phyloP scores from a whole-genome alignment of 2,888 invertebrate genomes.

The Tribolium freemani region DNA sequence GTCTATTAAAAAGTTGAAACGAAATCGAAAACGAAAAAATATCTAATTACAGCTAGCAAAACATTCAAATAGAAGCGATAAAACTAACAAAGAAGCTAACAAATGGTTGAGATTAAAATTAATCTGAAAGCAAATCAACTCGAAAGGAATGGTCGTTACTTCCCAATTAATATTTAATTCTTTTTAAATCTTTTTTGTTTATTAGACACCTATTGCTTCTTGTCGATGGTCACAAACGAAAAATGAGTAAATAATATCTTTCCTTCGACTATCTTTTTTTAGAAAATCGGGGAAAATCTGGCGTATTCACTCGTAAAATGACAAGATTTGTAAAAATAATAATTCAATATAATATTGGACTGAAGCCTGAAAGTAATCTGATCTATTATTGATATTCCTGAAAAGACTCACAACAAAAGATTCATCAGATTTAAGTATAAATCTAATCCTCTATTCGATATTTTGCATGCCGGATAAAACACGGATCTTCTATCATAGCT shows the following conservation, averaged over 20 bases:
- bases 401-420: constrained; percentile 19
- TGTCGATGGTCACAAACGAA: background rate
- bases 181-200: background rate
- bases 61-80: background rate
- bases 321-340: constrained; percentile 31
- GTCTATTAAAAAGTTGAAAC: background rate
- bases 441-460: constrained; percentile 29
- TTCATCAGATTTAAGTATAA: constrained; percentile 14
- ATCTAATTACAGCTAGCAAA: background rate
- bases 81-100: background rate
- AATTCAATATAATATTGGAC: constrained; percentile 8
- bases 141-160: background rate
- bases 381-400: constrained; percentile 15
- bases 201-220: constrained; percentile 3
- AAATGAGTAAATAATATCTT: constrained; percentile 14
- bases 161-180: background rate
- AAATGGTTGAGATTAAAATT: background rate
- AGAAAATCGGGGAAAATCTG: constrained; percentile 8
- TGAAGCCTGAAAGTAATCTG: background rate
- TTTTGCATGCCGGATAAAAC: constrained; percentile 15
- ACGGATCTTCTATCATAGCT: constrained; percentile 22
- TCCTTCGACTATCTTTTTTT: constrained; percentile 13
- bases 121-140: background rate
- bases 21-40: background rate
- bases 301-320: constrained; percentile 6